Base-by-base conservation (phyloP, 2,888 invertebrate genomes). In the Eristalinus aeneus region DNA sequence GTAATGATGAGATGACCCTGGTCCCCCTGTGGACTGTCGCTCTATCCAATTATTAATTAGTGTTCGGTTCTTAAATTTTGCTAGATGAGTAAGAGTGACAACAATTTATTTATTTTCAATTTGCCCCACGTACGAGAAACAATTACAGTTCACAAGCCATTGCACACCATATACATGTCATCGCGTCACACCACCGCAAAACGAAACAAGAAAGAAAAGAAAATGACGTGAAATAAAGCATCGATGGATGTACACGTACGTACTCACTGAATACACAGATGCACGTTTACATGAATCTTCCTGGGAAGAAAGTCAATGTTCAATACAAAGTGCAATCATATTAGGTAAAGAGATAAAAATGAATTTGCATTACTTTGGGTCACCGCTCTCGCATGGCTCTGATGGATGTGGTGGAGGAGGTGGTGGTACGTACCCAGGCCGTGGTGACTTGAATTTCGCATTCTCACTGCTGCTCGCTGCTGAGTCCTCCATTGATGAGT, bases 391-490 rank as follows among this genome's bases (percentile, higher is more conserved):
- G 75, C 79, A 72, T 79, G 68, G 75, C 58, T 78, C 83, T 71
- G 83, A 79, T 83, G 83, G 36, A 75, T 78, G 87, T 87, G 87
- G 67, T 68, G 83, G 58, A 83, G 78, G 64, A 82, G 71, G 78
- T 83, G 82, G 63, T 86, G 83, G 87, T 87, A 83, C 89, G 88
- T 92, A 92, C 92, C 92, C 91, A 75, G 92, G 92, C 89, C 92
- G 91, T 88, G 90, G 91, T 86, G 91, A 91, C 88, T 92, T 92
- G 79, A 90, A 92, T 88, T 91, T 89, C 2, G 69, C 56, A 56
- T 77, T 88, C n/a, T 88, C 92, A 87, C 89, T 89, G 88, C 89
- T 90, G 56, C 91, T 90, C 79, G 89, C 91, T 60, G 85, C 74
- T n/a, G 89, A 90, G 61, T 89, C 90, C 65, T 89, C 90, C 39